A percentile compares a stretch with the other conserved stretches of the same genome.
Conservation (phyloP, 2,888 invertebrate species). For the Philopedon plagiatum region DNA sequence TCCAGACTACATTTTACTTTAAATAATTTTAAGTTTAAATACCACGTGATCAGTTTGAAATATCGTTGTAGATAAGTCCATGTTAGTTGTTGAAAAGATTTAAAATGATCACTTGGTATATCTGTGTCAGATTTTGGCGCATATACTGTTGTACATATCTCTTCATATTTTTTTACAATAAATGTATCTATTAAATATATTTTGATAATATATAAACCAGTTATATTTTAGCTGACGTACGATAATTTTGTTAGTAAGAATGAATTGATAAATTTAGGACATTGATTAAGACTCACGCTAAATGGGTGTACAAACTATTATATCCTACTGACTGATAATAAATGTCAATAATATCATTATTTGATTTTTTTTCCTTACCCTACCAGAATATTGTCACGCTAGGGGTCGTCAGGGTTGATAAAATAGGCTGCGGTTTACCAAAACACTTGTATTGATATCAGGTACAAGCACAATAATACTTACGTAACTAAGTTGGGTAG, state of each 20-base stretch:
- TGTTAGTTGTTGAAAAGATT: neutral
- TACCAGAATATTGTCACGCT: too few relatives aligned
- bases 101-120: slow-evolving; percentile 12
- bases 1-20: too few relatives aligned
- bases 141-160: slow-evolving; percentile 66
- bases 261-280: slow-evolving; percentile 31
- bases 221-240: slow-evolving; percentile 55
- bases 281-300: slow-evolving; percentile 35
- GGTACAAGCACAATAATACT: too few relatives aligned
- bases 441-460: too few relatives aligned
- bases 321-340: slow-evolving; percentile 62
- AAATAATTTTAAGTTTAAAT: slow-evolving; percentile 10
- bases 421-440: too few relatives aligned
- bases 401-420: too few relatives aligned
- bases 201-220: slow-evolving; percentile 62
- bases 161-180: slow-evolving; percentile 66
- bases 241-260: slow-evolving; percentile 53
- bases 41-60: slow-evolving; percentile 7
- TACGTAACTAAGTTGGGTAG: too few relatives aligned
- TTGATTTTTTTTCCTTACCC: slow-evolving; percentile 14
- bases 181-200: slow-evolving; percentile 67
- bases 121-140: slow-evolving; percentile 14
- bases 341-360: slow-evolving; percentile 56
- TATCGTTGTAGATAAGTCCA: neutral
- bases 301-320: slow-evolving; percentile 44